Conservation (phyloP, 1,140 invertebrate species). For the Lamellibrachia luymesi region DNA sequence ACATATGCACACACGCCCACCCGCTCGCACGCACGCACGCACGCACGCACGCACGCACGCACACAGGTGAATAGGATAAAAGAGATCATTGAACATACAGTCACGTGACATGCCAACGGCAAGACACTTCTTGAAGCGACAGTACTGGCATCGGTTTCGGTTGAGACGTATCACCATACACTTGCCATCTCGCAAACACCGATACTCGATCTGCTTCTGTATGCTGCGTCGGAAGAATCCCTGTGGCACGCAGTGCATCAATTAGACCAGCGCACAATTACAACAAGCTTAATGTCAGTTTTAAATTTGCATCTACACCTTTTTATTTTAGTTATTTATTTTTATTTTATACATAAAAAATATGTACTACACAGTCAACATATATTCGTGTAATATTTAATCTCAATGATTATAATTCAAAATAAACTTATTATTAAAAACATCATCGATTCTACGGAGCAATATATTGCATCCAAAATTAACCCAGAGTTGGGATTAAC, state of each 20-base stretch:
- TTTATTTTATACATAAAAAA: no score
- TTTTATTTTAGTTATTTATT: no score
- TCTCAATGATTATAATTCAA: no score
- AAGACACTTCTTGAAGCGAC: constrained; percentile 97
- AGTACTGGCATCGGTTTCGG: constrained; percentile 96
- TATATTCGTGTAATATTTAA: no score
- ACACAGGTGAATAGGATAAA: background rate
- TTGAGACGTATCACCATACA: constrained; percentile 94
- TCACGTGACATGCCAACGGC: constrained; percentile 97
- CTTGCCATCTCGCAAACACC: constrained; percentile 93
- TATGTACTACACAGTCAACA: no score
- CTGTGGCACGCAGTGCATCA: constrained; percentile 48
- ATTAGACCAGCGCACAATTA: background rate
- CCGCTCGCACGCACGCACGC: background rate
- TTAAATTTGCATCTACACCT: no score
- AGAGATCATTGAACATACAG: constrained; percentile 58
- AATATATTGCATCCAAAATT: no score
- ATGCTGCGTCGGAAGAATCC: constrained; percentile 79
- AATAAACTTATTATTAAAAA: no score
- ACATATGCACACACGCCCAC: background rate
- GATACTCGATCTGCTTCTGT: constrained; percentile 97
- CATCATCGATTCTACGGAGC: no score
- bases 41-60: background rate
- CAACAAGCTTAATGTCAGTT: no score
- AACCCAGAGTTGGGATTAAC: no score